Percentiles rank a stretch among this genome's conserved stretches.
Conservation (phyloP, 2,797 vertebrate genomes). For the Calcarius lapponicus region DNA sequence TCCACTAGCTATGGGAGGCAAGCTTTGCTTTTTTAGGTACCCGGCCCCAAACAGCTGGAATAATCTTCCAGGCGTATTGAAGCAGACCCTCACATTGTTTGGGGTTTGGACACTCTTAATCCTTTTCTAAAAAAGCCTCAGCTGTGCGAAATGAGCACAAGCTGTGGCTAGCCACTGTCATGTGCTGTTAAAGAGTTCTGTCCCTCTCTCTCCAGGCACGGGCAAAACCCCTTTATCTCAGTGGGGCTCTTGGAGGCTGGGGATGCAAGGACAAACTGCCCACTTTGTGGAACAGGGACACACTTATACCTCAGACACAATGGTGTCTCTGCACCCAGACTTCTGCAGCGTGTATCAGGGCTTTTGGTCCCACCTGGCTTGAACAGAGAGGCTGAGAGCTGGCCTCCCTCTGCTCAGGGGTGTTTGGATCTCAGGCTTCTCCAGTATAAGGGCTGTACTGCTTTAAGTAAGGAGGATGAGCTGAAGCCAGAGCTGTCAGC, state of each 20-base stretch:
- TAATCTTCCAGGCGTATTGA: conserved; percentile 18
- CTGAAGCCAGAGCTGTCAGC: not conserved
- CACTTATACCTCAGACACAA: not conserved
- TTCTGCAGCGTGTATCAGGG: rapidly evolving
- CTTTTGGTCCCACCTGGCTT: not conserved
- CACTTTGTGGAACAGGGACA: not conserved
- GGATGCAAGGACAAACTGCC: not conserved
- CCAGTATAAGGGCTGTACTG: not conserved
- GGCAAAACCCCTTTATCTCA: not conserved
- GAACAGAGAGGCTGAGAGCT: not conserved
- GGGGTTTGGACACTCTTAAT: conserved; percentile 32
- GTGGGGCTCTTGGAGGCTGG: rapidly evolving
- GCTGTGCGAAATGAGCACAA: conserved; percentile 1
- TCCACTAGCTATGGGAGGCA: conserved; percentile 16
- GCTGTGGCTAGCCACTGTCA: not conserved
- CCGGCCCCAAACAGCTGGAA: conserved; percentile 50
- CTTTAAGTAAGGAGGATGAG: not conserved
- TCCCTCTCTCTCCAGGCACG: not conserved
- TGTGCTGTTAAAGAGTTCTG: not conserved
- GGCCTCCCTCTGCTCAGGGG: not conserved
- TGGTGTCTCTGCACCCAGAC: not conserved
- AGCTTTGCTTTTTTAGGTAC: not conserved
- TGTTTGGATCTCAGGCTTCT: not conserved
- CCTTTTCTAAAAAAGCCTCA: not conserved
- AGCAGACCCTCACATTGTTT: not conserved